A percentile compares a stretch with the other conserved stretches of the same genome.
These are phyloP conservation scores for Anableps anableps DNA, from an alignment of 2,797 vertebrate species.

Conservation along the genomic window DNA sequence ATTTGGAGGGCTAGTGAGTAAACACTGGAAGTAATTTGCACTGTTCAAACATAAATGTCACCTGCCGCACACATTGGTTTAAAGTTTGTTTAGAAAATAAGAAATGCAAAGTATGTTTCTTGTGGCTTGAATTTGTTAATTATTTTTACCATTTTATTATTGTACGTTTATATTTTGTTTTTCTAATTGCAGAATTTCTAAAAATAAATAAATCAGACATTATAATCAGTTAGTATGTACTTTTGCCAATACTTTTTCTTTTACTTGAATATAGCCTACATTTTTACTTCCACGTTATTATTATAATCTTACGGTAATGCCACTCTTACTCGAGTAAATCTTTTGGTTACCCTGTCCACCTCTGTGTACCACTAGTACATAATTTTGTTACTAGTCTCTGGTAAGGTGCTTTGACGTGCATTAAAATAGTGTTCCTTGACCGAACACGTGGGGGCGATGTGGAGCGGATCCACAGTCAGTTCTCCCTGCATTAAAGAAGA, in stretches of 20 bases:
- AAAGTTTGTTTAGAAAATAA: too few species aligned
- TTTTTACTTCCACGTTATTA: not conserved
- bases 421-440: not conserved
- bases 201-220: too few species aligned
- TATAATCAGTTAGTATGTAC: too few species aligned
- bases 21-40: too few species aligned
- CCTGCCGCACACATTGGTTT: too few species aligned
- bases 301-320: not conserved
- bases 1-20: too few species aligned
- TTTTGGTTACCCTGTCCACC: not conserved
- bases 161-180: too few species aligned
- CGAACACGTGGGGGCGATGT: conserved; percentile 25
- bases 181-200: too few species aligned
- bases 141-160: too few species aligned
- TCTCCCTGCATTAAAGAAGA: conserved; percentile 11
- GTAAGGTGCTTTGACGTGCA: not conserved
- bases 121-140: too few species aligned
- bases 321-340: not conserved
- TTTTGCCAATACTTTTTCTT: not conserved
- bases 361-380: not conserved
- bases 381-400: not conserved
- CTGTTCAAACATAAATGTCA: too few species aligned
- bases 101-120: too few species aligned
- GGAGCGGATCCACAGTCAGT: not conserved
- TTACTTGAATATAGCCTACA: not conserved